Conservation (phyloP, 2,797 vertebrate species). For the Falco berigora region DNA sequence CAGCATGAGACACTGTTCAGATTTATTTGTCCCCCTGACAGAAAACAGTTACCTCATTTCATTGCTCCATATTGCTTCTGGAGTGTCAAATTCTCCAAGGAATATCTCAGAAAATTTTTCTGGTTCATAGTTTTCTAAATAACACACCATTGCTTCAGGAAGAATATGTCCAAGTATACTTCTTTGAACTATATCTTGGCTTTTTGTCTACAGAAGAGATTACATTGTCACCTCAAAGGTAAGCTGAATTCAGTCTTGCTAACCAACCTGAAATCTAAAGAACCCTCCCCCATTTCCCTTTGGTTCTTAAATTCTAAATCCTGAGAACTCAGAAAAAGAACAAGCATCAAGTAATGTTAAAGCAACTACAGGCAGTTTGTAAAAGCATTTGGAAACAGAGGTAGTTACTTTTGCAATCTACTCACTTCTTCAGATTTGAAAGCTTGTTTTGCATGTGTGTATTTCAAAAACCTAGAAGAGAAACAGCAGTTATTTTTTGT, state of each 20-base stretch:
- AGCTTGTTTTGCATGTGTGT: conserved; percentile 95
- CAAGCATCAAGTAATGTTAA: neutral
- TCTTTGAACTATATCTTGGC: conserved; percentile 93
- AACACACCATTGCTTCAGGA: conserved; percentile 99
- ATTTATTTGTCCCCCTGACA: neutral
- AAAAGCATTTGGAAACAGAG: neutral
- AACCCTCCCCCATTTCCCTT: neutral
- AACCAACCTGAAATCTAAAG: neutral
- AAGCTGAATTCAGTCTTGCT: neutral
- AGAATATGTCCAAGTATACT: conserved; percentile 93
- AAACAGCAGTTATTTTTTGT: conserved; percentile 24
- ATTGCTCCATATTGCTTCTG: conserved; percentile 98
- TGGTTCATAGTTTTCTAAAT: conserved; percentile 96
- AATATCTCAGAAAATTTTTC: conserved; percentile 99
- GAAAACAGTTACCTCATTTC: conserved; percentile 88
- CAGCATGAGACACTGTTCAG: neutral
- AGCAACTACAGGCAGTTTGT: neutral
- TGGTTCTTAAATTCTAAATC: neutral
- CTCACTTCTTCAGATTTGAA: conserved; percentile 98
- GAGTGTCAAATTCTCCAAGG: conserved; percentile 97
- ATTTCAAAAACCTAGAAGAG: conserved; percentile 89
- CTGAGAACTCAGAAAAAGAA: neutral
- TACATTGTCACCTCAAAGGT: neutral
- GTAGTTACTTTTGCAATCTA: neutral
- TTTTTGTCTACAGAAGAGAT: conserved; percentile 82